Evolutionary conservation across 2,113 vertebrate species (phyloP).

Genomic region (Scomber japonicus): DNA sequence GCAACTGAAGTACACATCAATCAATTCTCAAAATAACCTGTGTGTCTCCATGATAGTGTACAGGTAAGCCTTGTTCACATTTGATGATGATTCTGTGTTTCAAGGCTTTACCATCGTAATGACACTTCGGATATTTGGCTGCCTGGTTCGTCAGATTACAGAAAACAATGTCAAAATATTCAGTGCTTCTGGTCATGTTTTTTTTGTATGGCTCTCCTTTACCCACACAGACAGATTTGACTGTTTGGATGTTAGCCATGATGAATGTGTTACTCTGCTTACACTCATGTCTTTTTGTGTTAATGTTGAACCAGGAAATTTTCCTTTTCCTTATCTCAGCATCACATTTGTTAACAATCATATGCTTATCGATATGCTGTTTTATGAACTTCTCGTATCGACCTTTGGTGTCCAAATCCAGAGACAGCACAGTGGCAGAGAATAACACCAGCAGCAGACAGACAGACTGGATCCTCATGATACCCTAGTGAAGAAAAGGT

Average conservation of each 20-base stretch:
- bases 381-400: neutral
- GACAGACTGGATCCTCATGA: conserved; percentile 4
- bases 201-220: neutral
- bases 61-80: neutral
- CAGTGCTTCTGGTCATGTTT: neutral
- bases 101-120: accelerated
- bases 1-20: accelerated
- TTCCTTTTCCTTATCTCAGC: accelerated
- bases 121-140: accelerated
- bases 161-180: neutral
- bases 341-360: neutral
- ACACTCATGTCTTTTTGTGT: neutral
- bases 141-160: neutral
- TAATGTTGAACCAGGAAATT: neutral
- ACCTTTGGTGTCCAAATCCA: neutral
- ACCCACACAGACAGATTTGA: neutral
- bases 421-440: neutral
- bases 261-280: neutral
- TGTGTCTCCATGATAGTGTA: conserved; percentile 2
- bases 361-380: too few species aligned
- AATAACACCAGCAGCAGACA: conserved; percentile 14
- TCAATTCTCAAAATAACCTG: neutral
- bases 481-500: conserved; percentile 6
- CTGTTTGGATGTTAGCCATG: accelerated
- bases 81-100: neutral